Conservation (phyloP, 2,113 vertebrate species). For the Athene cunicularia region DNA sequence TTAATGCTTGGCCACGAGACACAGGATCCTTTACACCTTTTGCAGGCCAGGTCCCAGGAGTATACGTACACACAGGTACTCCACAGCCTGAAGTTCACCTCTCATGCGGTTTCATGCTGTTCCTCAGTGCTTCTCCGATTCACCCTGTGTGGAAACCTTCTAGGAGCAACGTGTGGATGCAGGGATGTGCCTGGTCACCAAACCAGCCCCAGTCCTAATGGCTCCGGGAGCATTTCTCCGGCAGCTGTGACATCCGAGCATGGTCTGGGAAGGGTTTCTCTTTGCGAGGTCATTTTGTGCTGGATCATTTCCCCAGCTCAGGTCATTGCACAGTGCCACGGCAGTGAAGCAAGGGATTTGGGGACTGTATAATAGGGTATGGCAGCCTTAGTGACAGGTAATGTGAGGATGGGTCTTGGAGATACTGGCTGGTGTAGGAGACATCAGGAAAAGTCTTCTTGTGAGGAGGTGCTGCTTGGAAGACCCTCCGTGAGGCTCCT, state of each 20-base stretch:
- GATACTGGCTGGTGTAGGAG: neutral
- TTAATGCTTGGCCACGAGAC: neutral
- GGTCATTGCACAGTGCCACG: neutral
- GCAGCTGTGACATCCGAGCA: neutral
- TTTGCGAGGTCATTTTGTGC: neutral
- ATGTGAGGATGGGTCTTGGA: neutral
- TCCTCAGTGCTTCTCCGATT: neutral
- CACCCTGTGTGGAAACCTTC: neutral
- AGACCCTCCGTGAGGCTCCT: neutral
- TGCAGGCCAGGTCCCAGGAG: neutral
- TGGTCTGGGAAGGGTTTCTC: neutral
- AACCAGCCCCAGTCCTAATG: neutral
- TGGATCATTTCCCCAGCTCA: neutral
- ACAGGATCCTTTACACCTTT: neutral
- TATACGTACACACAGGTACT: accelerated
- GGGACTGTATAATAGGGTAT: neutral
- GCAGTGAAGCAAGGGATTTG: neutral
- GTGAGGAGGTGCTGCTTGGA: neutral
- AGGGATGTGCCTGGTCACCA: neutral
- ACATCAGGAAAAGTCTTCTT: neutral
- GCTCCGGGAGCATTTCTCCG: accelerated
- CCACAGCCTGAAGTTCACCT: accelerated
- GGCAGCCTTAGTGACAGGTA: neutral
- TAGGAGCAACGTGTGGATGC: neutral
- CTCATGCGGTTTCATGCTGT: neutral